Evolutionary conservation across 2,888 invertebrate genomes (phyloP), one percentile per base, ranked within the genome.

Genomic region (Stenodema calcarata): DNA sequence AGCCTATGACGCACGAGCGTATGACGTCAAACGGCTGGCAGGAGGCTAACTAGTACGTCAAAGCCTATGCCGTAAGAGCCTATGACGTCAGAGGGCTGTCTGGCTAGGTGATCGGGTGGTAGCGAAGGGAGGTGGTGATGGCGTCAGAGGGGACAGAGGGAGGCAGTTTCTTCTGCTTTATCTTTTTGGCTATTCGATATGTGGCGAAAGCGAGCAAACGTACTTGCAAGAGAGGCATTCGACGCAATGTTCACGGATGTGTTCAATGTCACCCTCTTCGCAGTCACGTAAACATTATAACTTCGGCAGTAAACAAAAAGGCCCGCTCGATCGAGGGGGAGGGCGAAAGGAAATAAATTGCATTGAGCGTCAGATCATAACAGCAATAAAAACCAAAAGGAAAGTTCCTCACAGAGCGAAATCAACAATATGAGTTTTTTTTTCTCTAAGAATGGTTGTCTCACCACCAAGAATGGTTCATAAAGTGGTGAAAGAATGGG

Each of bases 221-320:
- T 35, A 7, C 35, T 35, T 35, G 35, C 7, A n/a, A n/a, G n/a
- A n/a, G n/a, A n/a, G 35, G 35, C 7, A 7, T 35, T 35, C 7
- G 35, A 7, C 35, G 35, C 35, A 2, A 35, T 35, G 35, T 35
- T 35, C 35, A 35, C 35, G 4, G 7, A 35, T 35, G 7, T 78
- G 11, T 44, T 75, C 78, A 42, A 62, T 78, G 44, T 35, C 42
- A 42, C 78, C 78, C 78, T 78, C 78, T 78, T 44, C 78, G 41
- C 44, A 41, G 35, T 76, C 42, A 76, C 76, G 41, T 18, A 76
- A 76, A 76, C 18, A 47, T 78, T 78, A 78, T 44, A 78, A 78
- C 78, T 78, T 78, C 23, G 44, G 44, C 78, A 78, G 27, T 78
- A 78, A 78, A 78, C 78, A 78, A 78, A 44, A 78, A 47, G 44